Conservation (phyloP, 2,113 vertebrate genomes). For the Vombatus ursinus region DNA sequence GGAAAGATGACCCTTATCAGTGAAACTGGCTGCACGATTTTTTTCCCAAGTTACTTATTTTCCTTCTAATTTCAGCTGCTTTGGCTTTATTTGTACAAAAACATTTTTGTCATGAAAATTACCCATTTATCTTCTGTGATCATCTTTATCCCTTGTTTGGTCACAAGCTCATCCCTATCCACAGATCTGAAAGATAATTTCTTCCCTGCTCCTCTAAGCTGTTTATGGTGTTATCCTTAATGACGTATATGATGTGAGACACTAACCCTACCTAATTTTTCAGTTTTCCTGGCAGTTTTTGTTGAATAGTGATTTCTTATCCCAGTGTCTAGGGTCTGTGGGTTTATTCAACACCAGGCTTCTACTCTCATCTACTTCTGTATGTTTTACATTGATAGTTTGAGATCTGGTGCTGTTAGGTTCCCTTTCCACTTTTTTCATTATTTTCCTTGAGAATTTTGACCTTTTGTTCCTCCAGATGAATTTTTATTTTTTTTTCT, state of each 20-base stretch:
- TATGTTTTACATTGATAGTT: background rate
- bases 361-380: background rate
- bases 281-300: background rate
- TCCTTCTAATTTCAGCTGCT: background rate
- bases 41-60: background rate
- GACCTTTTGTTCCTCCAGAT: background rate
- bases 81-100: background rate
- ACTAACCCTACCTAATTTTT: background rate
- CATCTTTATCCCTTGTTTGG: background rate
- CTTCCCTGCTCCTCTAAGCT: background rate
- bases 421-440: background rate
- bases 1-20: background rate
- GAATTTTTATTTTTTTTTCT: background rate
- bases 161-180: background rate
- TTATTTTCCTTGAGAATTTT: background rate
- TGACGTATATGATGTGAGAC: background rate
- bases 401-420: background rate
- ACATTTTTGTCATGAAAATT: background rate
- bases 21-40: background rate
- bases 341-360: background rate
- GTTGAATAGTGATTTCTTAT: background rate
- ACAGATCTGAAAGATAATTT: background rate
- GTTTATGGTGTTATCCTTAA: background rate
- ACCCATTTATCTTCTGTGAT: background rate
- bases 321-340: background rate